phyloP scores from a whole-genome alignment of 2,113 vertebrate genomes.

The Oreotrochilus melanogaster region DNA sequence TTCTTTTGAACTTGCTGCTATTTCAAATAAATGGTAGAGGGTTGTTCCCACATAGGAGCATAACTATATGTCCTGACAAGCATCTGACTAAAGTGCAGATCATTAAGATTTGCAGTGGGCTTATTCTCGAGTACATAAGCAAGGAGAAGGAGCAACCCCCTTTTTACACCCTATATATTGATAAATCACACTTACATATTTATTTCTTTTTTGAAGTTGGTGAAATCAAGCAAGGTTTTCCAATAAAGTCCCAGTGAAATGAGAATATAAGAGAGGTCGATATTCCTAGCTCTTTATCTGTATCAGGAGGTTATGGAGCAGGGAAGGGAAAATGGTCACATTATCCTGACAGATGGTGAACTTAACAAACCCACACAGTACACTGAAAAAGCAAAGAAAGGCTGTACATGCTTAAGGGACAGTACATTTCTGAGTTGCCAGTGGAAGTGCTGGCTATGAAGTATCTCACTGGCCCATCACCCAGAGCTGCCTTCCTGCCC shows the following conservation, averaged over 20 bases:
- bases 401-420: neutral
- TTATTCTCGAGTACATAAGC: neutral
- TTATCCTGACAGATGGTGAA: conserved; percentile 31
- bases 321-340: conserved; percentile 3
- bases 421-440: neutral
- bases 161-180: neutral
- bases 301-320: neutral
- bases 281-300: neutral
- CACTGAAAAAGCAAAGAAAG: neutral
- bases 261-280: neutral
- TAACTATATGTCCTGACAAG: neutral
- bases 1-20: neutral
- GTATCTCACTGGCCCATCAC: neutral
- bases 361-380: neutral
- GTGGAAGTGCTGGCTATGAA: neutral
- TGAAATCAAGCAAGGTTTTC: conserved; percentile 6
- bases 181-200: neutral
- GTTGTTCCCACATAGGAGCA: neutral
- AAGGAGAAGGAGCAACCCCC: neutral
- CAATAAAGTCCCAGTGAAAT: neutral
- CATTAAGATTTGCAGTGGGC: neutral
- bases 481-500: neutral
- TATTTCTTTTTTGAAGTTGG: neutral
- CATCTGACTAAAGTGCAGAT: neutral
- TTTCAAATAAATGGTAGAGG: neutral